Evolutionary conservation across 2,888 invertebrate genomes (phyloP).

Genomic region (Microctonus hyperodae): DNA sequence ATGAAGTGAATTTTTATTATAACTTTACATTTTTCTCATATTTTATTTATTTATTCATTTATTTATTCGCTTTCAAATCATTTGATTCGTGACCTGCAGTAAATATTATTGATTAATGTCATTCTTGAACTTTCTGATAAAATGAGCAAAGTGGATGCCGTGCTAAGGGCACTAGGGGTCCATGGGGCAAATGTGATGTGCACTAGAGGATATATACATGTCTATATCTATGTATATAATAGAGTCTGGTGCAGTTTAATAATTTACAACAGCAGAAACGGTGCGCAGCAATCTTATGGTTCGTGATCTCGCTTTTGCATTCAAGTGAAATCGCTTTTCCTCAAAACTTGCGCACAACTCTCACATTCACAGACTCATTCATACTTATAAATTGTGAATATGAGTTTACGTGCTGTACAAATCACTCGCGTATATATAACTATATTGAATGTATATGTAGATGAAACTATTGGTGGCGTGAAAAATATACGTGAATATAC

Average conservation of each 20-base stretch:
- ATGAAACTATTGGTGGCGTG: too few species aligned
- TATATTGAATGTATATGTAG: background rate
- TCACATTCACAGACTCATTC: too few species aligned
- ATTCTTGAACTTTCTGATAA: background rate
- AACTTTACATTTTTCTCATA: background rate
- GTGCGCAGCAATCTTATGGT: slow-evolving; percentile 25
- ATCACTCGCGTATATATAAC: slow-evolving; percentile 5
- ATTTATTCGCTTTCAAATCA: background rate
- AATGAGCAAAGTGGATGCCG: background rate
- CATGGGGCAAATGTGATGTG: background rate
- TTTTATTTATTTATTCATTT: background rate
- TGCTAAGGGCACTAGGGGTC: background rate
- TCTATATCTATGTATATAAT: background rate
- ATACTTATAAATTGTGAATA: too few species aligned
- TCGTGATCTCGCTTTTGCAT: slow-evolving; percentile 9
- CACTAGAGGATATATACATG: background rate
- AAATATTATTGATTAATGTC: slow-evolving; percentile 4
- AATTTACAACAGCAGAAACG: slow-evolving; percentile 21
- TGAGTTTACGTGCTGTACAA: too few species aligned
- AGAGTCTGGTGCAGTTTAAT: slow-evolving; percentile 16
- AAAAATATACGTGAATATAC: too few species aligned
- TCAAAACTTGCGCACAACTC: too few species aligned
- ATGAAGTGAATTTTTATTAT: too few species aligned
- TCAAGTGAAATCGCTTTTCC: background rate
- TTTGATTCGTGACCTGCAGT: background rate